Base-by-base conservation (phyloP, 1,140 invertebrate species). In the Trachelipus rathkii region DNA sequence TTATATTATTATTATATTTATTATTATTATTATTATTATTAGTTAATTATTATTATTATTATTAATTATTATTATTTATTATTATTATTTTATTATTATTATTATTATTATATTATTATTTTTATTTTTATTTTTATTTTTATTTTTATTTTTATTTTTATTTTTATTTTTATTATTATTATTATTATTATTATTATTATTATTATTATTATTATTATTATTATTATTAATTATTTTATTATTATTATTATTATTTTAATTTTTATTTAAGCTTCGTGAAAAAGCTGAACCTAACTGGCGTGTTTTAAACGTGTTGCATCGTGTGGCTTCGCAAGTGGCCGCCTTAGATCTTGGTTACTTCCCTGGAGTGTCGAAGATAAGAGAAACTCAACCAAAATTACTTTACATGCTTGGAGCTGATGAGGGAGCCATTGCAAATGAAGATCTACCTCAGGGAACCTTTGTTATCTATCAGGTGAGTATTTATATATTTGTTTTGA, bases 291-390 rank as follows among this genome's bases (percentile, higher is more conserved):
- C 84, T 15, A 87, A 88, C 73, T 93, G 90, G 90, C 91, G 93
- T 86, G 89, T 96, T 15, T 88, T 97, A 81, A 98, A 98, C 85
- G 89, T 98, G 23, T 87, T 98, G 19, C 95, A 98, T 81, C 91
- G 92, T 82, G 94, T 94, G 74, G 93, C 94, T 43, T 91, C 92
- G 19, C 95, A 98, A 89, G 95, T 97, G 71, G 97, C 95, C 71
- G 97, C 98, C 44, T 87, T 98, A 70, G 98, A 99, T 87, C 84
- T 99, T 72, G 97, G 97, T 50, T 98, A 96, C 86, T 90, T 91
- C 80, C 88, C 95, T 6, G 92, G 93, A 21, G 88, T 93, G 9
- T 89, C 91, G 33, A 87, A 87, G 76, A 88, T 92, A n/a, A 85
- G 91, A 44, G 85, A 92, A 77, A 84, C 85, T 72, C 88, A 91